Base-by-base conservation (phyloP, 2,113 vertebrate genomes). In the Oncorhynchus nerka region DNA sequence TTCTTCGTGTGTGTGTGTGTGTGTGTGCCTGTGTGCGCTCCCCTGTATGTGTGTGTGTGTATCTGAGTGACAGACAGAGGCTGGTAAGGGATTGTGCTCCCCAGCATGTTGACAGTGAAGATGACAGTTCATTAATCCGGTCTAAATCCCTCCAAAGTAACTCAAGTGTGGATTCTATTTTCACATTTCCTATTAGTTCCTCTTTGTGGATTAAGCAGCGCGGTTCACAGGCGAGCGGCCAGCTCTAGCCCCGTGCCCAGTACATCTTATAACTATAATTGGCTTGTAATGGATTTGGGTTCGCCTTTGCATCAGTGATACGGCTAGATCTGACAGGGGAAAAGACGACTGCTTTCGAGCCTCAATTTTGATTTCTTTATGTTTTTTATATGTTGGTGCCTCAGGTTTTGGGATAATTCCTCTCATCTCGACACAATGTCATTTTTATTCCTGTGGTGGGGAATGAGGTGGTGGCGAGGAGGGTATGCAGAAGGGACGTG, bases 101-200 rank as follows among this genome's bases (percentile, higher is more conserved):
- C 88, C 79, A 84, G 74, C 78, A 86, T 90, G 86, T 85, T 93
- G 89, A 83, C 89, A 90, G 90, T 86, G 83, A 87, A 84, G 80
- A 86, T 90, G 93, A 90, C 89, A 92, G 88, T 91, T 93, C 85
- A 86, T 93, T 92, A 94, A 92, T 94, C 89, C 87, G 39, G 76
- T 81, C 87, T 55, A 91, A 93, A 89, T 92, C 93, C 82, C 87
- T 93, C 87, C 87, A 89, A 86, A 94, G 86, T 89, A 92, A 92
- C 92, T 91, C 91, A 91, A 85, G 89, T 83, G 74, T 89, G 85
- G 82, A 84, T 95, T 94, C 87, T 88, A 89, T 93, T 95, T 97
- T 95, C 95, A 95, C 95, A 87, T 91, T 89, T 80, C 90, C 93
- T 88, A 91, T 93, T 93, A 91, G 81, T 93, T 93, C 78, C 88